Evolutionary conservation across 1,140 invertebrate species (phyloP).

Genomic region (Trichonephila clavipes): DNA sequence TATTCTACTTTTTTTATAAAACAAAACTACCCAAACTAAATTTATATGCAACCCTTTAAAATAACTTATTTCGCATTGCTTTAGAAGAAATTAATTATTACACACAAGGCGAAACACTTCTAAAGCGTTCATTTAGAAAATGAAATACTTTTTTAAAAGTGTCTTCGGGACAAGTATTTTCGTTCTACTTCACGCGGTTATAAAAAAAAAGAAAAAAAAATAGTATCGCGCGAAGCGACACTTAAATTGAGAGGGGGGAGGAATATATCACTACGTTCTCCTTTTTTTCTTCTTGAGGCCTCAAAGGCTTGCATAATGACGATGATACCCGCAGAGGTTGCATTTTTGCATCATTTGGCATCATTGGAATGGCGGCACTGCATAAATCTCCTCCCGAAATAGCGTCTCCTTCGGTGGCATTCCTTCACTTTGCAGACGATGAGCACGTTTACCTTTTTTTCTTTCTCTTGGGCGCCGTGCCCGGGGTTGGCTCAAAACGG

Average conservation of each 20-base stretch:
- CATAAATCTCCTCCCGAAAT: not conserved
- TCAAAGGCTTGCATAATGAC: constrained; percentile 13
- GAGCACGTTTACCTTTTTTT: constrained; percentile 1
- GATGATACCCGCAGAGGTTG: not conserved
- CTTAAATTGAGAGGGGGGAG: too few species aligned
- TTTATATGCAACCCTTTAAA: too few species aligned
- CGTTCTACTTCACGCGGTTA: not conserved
- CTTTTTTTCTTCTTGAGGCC: not conserved
- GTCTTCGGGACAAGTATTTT: not conserved
- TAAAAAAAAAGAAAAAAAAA: not conserved
- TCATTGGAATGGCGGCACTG: not conserved
- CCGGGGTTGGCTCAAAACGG: not conserved
- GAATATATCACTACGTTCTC: not conserved
- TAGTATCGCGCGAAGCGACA: not conserved
- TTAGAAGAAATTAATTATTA: too few species aligned
- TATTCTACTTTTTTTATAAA: too few species aligned
- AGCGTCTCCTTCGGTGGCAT: constrained; percentile 1
- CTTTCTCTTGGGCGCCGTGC: not conserved
- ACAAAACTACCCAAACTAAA: too few species aligned
- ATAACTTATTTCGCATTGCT: too few species aligned
- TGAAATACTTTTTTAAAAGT: too few species aligned
- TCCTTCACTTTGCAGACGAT: constrained; percentile 2
- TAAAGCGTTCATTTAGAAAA: too few species aligned
- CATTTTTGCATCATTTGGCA: constrained; percentile 22
- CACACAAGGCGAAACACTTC: too few species aligned